Evolutionary conservation across 2,113 vertebrate species (phyloP).

Genomic region (Bufo gargarizans): DNA sequence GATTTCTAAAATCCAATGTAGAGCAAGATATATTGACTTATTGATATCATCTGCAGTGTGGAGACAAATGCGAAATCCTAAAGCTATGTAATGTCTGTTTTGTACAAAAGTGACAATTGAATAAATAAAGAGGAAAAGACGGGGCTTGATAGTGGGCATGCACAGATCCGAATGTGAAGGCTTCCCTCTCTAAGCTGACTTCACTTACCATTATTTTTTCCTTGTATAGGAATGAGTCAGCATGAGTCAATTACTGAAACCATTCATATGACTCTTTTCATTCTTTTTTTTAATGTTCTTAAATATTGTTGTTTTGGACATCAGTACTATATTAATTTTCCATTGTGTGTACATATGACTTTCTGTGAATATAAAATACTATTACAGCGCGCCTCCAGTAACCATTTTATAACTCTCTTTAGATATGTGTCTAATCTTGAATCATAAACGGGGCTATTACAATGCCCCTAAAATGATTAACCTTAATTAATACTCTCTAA

Average conservation of each 20-base stretch:
- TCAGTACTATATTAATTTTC: not conserved
- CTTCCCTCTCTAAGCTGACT: not conserved
- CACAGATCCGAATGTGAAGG: not conserved
- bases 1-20: not conserved
- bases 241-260: not conserved
- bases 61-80: not conserved
- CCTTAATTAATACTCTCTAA: too few relatives aligned
- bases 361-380: not conserved
- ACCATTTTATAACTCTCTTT: not conserved
- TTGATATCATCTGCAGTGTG: constrained; percentile 28
- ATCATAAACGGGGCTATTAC: not conserved
- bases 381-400: not conserved
- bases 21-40: constrained; percentile 19
- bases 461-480: too few relatives aligned
- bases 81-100: not conserved
- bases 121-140: not conserved
- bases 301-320: not conserved
- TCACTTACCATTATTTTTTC: not conserved
- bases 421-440: not conserved
- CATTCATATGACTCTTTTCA: not conserved
- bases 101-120: not conserved
- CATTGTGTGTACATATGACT: not conserved
- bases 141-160: not conserved
- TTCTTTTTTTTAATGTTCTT: not conserved
- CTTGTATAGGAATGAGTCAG: not conserved